phyloP scores from a whole-genome alignment of 2,888 invertebrate genomes.

The Luperina nickerlii region DNA sequence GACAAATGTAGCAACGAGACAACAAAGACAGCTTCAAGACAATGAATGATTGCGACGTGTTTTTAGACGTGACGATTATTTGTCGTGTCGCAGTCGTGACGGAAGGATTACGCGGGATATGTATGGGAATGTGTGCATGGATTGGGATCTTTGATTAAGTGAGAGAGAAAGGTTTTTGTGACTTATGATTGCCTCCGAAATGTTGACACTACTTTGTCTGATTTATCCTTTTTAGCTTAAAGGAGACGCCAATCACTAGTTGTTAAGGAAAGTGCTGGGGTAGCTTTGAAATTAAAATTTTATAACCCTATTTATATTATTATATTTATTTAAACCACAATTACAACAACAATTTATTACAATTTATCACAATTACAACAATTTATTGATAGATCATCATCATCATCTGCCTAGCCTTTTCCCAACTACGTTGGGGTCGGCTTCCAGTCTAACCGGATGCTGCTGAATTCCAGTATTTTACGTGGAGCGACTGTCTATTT shows the following conservation, averaged over 20 bases:
- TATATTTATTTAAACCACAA: too few relatives aligned
- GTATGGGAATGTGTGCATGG: slow-evolving; percentile 4
- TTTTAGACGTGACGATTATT: slow-evolving; percentile 68
- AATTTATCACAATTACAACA: too few relatives aligned
- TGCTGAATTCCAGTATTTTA: too few relatives aligned
- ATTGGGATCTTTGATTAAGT: slow-evolving; percentile 7
- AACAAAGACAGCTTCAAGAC: slow-evolving; percentile 75
- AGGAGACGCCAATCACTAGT: neutral
- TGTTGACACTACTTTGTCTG: neutral
- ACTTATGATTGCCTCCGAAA: neutral
- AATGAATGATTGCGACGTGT: slow-evolving; percentile 68
- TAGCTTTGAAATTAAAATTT: too few relatives aligned
- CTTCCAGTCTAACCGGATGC: too few relatives aligned
- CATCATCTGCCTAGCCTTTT: too few relatives aligned
- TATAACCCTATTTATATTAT: too few relatives aligned
- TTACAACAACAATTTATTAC: too few relatives aligned
- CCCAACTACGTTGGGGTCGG: too few relatives aligned
- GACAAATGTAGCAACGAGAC: slow-evolving; percentile 74
- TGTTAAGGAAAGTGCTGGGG: too few relatives aligned
- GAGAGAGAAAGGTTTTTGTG: neutral
- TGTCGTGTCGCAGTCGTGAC: slow-evolving; percentile 52
- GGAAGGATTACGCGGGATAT: slow-evolving; percentile 2
- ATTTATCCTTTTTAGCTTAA: neutral
- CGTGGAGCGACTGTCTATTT: too few relatives aligned
- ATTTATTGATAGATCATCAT: too few relatives aligned